Conservation (phyloP, 2,888 invertebrate genomes). For the Caenorhabditis virilis region DNA sequence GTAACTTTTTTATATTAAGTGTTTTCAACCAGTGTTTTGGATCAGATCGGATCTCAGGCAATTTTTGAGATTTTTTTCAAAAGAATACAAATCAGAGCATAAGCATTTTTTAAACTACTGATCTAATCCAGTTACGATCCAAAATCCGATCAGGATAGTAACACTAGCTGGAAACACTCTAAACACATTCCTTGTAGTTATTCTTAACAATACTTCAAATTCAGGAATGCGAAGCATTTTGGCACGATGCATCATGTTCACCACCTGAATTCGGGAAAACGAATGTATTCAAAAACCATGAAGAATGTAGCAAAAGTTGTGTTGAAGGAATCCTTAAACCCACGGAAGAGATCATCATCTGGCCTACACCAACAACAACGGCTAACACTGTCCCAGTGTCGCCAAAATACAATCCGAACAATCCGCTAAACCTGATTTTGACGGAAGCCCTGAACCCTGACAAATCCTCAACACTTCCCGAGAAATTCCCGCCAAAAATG, state of each 20-base stretch:
- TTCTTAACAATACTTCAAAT: not conserved
- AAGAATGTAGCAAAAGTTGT: slow-evolving; percentile 28
- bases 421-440: slow-evolving; percentile 28
- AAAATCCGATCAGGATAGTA: too few species aligned
- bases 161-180: too few species aligned
- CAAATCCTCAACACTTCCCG: slow-evolving; percentile 23
- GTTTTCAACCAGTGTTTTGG: too few species aligned
- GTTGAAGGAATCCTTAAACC: too few species aligned
- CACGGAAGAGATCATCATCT: not conserved
- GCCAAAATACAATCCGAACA: slow-evolving; percentile 15
- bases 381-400: not conserved
- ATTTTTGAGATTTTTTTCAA: too few species aligned
- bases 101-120: too few species aligned
- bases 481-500: slow-evolving; percentile 24
- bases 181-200: too few species aligned
- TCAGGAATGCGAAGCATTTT: slow-evolving; percentile 58
- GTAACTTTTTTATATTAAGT: slow-evolving; percentile 1
- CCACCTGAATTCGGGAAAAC: slow-evolving; percentile 19
- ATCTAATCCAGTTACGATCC: too few species aligned
- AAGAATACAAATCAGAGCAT: too few species aligned
- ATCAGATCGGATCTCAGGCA: too few species aligned
- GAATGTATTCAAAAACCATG: slow-evolving; percentile 39
- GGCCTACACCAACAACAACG: not conserved
- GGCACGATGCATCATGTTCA: slow-evolving; percentile 59
- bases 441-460: slow-evolving; percentile 30